Evolutionary conservation across 1,140 invertebrate genomes (phyloP).

Genomic region (Saccostrea echinata): DNA sequence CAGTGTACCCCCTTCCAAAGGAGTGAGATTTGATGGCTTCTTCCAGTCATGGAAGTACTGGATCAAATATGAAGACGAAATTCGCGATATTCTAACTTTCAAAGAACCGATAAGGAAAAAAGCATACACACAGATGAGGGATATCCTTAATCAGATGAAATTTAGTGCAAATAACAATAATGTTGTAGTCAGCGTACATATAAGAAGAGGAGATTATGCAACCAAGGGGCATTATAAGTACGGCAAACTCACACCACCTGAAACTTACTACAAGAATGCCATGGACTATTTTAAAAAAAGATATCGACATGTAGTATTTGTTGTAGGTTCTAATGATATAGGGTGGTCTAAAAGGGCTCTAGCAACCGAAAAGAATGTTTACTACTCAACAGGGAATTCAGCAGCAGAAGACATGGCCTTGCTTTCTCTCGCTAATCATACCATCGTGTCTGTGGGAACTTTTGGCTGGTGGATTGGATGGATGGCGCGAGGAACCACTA

Average conservation of each 20-base stretch:
- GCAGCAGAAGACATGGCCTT: constrained; percentile 69
- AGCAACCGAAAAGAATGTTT: constrained; percentile 23
- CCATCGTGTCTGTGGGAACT: constrained; percentile 71
- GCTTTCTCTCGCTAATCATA: constrained; percentile 68
- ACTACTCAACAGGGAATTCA: constrained; percentile 27
- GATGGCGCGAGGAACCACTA: constrained; percentile 68
- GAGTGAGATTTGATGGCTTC: constrained; percentile 31
- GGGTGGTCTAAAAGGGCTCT: constrained; percentile 53
- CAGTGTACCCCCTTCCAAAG: background rate
- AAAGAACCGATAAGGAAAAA: constrained; percentile 19
- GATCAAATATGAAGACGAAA: constrained; percentile 46
- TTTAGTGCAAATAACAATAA: background rate
- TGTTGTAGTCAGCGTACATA: constrained; percentile 62
- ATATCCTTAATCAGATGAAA: constrained; percentile 34
- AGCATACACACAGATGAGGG: constrained; percentile 1
- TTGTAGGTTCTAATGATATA: constrained; percentile 60
- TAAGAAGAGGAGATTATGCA: constrained; percentile 62
- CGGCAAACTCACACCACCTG: constrained; percentile 60
- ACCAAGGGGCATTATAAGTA: background rate
- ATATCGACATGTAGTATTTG: constrained; percentile 57
- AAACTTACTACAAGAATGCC: constrained; percentile 58
- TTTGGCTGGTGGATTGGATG: constrained; percentile 74
- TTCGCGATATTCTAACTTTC: constrained; percentile 48
- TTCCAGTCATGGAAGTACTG: constrained; percentile 52
- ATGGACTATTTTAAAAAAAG: constrained; percentile 56